Base-by-base conservation (phyloP, 2,888 invertebrate genomes). In the Dorcus hopei region DNA sequence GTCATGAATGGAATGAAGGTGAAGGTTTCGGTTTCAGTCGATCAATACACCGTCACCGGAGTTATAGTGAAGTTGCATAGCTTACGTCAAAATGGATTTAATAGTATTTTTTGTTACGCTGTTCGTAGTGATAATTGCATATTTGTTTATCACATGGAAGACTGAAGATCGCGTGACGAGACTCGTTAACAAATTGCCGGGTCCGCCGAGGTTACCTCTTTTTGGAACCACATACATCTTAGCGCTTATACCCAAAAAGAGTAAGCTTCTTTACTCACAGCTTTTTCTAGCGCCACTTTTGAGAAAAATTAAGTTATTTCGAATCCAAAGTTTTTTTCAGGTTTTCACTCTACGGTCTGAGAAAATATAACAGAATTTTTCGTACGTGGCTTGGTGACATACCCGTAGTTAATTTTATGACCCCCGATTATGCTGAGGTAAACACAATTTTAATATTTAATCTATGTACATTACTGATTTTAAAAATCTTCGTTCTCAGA, bases 211-310 rank as follows among this genome's bases (percentile, higher is more conserved):
- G 16, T 62, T 59, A 52, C 69, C 69, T 9, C 58, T 69, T 41
- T 38, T 69, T 42, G 68, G 68, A 47, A 68, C 66, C 16, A 55
- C 64, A 7, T 60, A 58, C 38, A 41, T 61, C 3, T 48, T 65
- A 19, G 8, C 67, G 9, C 50, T 57, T 3, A 54, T 62, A 11
- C 58, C 61, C 49, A 61, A 56, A 49, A 55, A 61, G 49, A 61
- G 69, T 68, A 57, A 59, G 64, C 40, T 51, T 41, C 8, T 4
- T 9, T 2, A 9, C 26, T 11, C 19, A 19, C 19, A 19, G 19
- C 19, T 8, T 48, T 26, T 16, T 14, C 14, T 14, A 14, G 14
- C 14, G 14, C 14, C 1, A 14, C 14, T 14, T 14, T 14, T 14
- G 14, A 14, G 1, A 14, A 14, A 14, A 14, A 14, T 14, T 14